These are phyloP conservation scores for Pomatostomus ruficeps DNA, from an alignment of 2,113 vertebrate species.

Conservation along the genomic window DNA sequence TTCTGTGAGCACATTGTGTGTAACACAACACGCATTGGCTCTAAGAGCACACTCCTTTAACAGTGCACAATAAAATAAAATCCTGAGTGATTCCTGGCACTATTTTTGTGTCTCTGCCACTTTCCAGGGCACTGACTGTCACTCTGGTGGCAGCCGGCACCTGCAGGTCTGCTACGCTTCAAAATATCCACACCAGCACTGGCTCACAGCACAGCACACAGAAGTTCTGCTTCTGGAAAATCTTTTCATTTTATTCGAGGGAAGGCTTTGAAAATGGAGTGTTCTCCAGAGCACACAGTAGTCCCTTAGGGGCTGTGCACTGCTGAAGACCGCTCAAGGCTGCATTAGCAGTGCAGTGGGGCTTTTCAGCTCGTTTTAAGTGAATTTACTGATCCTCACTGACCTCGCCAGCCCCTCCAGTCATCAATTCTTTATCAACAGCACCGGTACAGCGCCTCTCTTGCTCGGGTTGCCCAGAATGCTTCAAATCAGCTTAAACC, in stretches of 20 bases:
- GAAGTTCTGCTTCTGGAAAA: not conserved
- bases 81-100: not conserved
- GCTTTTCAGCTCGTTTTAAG: not conserved
- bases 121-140: not conserved
- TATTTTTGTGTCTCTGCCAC: not conserved
- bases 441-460: not conserved
- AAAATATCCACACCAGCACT: not conserved
- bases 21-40: not conserved
- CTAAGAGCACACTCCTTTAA: not conserved
- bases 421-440: not conserved
- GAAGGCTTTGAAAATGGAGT: not conserved
- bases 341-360: not conserved
- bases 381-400: not conserved
- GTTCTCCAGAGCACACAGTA: not conserved
- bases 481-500: not conserved
- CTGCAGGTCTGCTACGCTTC: not conserved
- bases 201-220: not conserved
- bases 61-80: not conserved
- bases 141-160: not conserved
- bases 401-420: not conserved
- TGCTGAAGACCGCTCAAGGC: not conserved
- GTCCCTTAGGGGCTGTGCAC: not conserved
- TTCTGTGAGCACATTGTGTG: fast-evolving
- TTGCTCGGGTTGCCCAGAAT: not conserved
- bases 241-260: not conserved